phyloP scores from a whole-genome alignment of 2,888 invertebrate genomes.

The Sarcophaga variegata region DNA sequence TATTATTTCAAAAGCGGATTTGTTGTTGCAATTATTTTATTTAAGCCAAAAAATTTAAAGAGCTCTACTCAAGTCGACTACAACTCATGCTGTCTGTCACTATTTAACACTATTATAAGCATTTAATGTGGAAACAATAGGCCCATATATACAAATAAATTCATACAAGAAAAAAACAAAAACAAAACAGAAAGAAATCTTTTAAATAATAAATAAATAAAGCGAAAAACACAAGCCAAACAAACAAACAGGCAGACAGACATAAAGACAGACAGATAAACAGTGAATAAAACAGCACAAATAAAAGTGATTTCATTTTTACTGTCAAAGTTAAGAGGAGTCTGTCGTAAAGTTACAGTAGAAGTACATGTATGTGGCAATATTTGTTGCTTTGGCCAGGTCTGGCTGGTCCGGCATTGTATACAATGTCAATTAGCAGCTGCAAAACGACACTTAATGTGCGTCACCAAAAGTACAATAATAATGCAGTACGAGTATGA shows the following conservation, averaged over 20 bases:
- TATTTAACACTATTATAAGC: slow-evolving; percentile 38
- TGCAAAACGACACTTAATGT: slow-evolving; percentile 81
- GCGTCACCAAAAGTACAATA: slow-evolving; percentile 69
- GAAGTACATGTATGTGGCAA: slow-evolving; percentile 41
- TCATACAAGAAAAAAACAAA: neutral
- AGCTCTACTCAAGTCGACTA: neutral
- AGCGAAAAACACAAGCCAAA: neutral
- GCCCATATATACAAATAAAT: slow-evolving; percentile 28
- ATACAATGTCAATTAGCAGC: slow-evolving; percentile 82
- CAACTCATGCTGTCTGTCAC: neutral
- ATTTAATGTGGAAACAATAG: slow-evolving; percentile 49
- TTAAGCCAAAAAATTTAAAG: neutral
- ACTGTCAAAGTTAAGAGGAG: slow-evolving; percentile 67
- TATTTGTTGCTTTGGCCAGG: slow-evolving; percentile 55
- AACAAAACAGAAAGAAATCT: neutral
- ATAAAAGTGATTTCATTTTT: slow-evolving; percentile 56
- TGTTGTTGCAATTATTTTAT: neutral
- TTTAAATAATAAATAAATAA: neutral
- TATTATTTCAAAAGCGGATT: neutral
- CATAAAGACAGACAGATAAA: no score
- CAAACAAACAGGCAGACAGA: no score
- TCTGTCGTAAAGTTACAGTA: slow-evolving; percentile 65
- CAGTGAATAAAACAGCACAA: neutral
- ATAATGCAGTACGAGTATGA: slow-evolving; percentile 8
- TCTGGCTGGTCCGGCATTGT: slow-evolving; percentile 67